Base-by-base conservation (phyloP, 1,140 invertebrate species). In the Zaprionus taronus region DNA sequence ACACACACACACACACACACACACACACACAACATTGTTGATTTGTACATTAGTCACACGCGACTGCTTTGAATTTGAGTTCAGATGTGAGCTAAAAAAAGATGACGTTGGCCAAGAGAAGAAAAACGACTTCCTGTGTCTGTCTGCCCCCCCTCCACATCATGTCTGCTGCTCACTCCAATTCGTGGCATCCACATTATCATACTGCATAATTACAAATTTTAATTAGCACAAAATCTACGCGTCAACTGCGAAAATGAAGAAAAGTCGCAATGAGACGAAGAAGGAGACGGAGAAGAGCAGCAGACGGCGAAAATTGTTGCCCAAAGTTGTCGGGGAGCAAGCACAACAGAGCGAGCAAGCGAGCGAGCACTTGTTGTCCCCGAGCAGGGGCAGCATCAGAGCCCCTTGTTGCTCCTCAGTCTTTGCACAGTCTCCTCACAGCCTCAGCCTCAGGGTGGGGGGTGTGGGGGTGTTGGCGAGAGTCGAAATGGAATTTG, bases 211-310 rank as follows among this genome's bases (percentile, higher is more conserved):
- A 70, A 74, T 74, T 74, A 69, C 47, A 57, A 57, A 57, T 71
- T 75, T 75, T 71, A 75, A 75, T 75, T 75, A 71, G 58, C 67
- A 75, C 72, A 71, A 70, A 71, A 70, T 71, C 67, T 71, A 75
- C 60, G 67, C 58, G 28, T 58, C 70, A 66, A 51, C 65, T 67
- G 62, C 63, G 41, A 66, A 72, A 58, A 66, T 44, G 65, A 72
- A 72, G 56, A 47, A 47, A 47, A 47, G 15, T 47, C 41, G 41
- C 41, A n/a, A 44, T 17, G 38, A 20, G 20, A 34, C 4, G 7
- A 1, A 34, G 15, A 14, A 9, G n/a, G 6, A n/a, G 38, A 66
- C 20, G 22, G 17, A 44, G 41, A 56, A n/a, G 31, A 60, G 34
- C 60, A 53, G 24, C 61, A 71, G 61, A 71, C 60, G 31, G 60